Conservation (phyloP, 2,888 invertebrate genomes). For the Meteorus cinctellus region DNA sequence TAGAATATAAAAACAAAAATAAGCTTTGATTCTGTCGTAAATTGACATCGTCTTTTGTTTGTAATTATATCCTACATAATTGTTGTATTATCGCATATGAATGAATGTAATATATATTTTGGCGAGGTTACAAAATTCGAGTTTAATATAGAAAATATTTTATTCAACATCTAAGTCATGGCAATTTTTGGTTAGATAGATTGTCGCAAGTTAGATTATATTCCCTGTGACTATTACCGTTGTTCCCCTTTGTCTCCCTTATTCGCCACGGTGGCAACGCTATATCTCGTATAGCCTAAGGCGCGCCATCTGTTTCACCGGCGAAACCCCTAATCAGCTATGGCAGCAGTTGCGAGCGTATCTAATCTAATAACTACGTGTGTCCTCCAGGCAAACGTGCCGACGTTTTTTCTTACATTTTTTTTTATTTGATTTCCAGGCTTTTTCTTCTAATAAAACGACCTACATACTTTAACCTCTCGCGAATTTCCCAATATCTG, state of each 20-base stretch:
- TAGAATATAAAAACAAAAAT: too few relatives aligned
- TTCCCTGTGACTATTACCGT: slow-evolving; percentile 40
- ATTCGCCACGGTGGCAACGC: slow-evolving; percentile 54
- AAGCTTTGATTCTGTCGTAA: too few relatives aligned
- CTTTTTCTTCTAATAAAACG: slow-evolving; percentile 11
- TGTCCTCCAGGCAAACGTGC: slow-evolving; percentile 39
- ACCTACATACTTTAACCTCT: slow-evolving; percentile 6
- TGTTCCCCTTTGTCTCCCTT: slow-evolving; percentile 39
- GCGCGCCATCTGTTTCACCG: slow-evolving; percentile 70
- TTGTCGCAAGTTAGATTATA: slow-evolving; percentile 22
- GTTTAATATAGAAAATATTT: slow-evolving; percentile 23
- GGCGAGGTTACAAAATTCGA: background rate
- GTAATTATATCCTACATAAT: too few relatives aligned
- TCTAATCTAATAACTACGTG: slow-evolving; percentile 68
- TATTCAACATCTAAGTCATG: slow-evolving; percentile 36
- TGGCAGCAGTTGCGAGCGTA: slow-evolving; percentile 66
- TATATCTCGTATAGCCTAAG: slow-evolving; percentile 66
- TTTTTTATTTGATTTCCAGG: slow-evolving; percentile 21
- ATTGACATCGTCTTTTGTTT: too few relatives aligned
- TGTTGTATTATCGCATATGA: background rate
- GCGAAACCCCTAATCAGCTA: slow-evolving; percentile 67
- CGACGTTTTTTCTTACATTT: slow-evolving; percentile 9
- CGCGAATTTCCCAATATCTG: slow-evolving; percentile 33
- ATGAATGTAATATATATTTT: background rate
- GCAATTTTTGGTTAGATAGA: slow-evolving; percentile 16